These are phyloP conservation scores for Drosophila ercepeae DNA, from an alignment of 1,140 invertebrate genomes.

Conservation along the genomic window DNA sequence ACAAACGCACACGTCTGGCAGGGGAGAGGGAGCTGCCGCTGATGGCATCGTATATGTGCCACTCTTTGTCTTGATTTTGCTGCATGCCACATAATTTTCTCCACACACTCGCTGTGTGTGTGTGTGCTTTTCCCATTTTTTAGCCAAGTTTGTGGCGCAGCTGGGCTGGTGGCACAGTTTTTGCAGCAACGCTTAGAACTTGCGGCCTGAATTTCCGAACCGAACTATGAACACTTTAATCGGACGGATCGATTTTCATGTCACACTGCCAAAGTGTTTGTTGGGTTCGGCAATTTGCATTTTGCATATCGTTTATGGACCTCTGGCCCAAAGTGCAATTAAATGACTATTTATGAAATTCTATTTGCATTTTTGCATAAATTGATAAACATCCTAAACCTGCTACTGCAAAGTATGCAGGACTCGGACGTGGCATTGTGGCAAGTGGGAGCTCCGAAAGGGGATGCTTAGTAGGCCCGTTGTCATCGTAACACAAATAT, in stretches of 20 bases:
- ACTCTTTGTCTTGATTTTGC: conserved; percentile 66
- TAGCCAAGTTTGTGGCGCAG: conserved; percentile 13
- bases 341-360: conserved; percentile 81
- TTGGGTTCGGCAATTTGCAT: conserved; percentile 59
- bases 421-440: background rate
- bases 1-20: conserved; percentile 8
- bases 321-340: conserved; percentile 66
- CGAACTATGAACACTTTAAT: conserved; percentile 23
- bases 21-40: background rate
- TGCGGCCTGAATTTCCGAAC: conserved; percentile 9
- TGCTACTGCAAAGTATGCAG: conserved; percentile 31
- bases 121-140: conserved; percentile 4
- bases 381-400: conserved; percentile 67
- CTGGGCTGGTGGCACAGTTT: conserved; percentile 26
- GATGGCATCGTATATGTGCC: conserved; percentile 55
- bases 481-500: conserved; percentile 51
- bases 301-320: conserved; percentile 69
- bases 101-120: background rate
- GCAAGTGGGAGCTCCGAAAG: background rate
- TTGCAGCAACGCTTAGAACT: conserved; percentile 3
- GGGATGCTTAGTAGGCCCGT: conserved; percentile 9
- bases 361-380: conserved; percentile 80
- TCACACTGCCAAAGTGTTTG: conserved; percentile 43
- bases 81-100: conserved; percentile 55
- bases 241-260: conserved; percentile 29